A percentile compares a stretch with the other conserved stretches of the same genome.
phyloP scores from a whole-genome alignment of 2,888 invertebrate species.

The Stenodera caucasica region DNA sequence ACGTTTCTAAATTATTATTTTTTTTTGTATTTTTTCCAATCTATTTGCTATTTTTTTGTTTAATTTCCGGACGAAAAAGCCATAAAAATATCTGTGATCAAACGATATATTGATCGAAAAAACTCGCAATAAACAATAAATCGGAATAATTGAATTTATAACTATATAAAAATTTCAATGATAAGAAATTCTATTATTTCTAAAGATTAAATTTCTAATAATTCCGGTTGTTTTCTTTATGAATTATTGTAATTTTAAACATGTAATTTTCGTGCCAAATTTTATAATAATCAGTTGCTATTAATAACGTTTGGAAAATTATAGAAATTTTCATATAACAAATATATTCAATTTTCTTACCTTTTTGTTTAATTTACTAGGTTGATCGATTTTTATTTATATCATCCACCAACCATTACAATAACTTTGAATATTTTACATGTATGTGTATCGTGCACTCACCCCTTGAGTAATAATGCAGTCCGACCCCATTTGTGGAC shows the following conservation, averaged over 20 bases:
- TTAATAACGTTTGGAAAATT: too few relatives aligned
- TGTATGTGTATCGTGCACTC: not conserved
- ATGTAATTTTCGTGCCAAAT: not conserved
- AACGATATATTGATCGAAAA: not conserved
- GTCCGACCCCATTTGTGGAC: slow-evolving; percentile 4
- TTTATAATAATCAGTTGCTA: not conserved
- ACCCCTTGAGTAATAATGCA: not conserved
- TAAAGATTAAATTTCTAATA: not conserved
- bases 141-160: not conserved
- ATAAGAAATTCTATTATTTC: not conserved
- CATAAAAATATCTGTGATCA: too few relatives aligned
- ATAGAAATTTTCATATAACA: too few relatives aligned
- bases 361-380: not conserved
- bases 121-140: not conserved
- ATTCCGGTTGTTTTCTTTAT: not conserved
- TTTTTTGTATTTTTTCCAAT: too few relatives aligned
- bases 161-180: not conserved
- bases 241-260: too few relatives aligned
- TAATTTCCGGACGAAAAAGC: too few relatives aligned
- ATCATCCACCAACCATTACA: not conserved
- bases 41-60: too few relatives aligned
- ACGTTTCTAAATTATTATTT: not conserved
- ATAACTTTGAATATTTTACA: not conserved
- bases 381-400: not conserved
- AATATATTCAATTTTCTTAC: too few relatives aligned